Conservation (phyloP, 2,888 invertebrate species). For the Brachypalpus laphriformis region DNA sequence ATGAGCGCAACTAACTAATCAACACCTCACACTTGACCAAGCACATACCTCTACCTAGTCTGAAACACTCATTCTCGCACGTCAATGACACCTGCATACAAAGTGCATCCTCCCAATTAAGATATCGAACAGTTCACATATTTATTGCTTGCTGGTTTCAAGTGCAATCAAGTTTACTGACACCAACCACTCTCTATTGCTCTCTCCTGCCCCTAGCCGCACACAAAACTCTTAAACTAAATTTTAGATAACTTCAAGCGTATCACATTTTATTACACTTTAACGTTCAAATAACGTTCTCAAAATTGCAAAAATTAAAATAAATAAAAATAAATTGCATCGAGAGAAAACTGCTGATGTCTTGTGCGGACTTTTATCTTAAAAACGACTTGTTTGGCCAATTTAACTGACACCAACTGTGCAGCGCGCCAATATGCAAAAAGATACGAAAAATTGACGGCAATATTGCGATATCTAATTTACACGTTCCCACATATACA, state of each 20-base stretch:
- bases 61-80: not conserved
- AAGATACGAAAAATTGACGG: constrained; percentile 71
- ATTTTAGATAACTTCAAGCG: constrained; percentile 69
- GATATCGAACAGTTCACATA: constrained; percentile 57
- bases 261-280: constrained; percentile 70
- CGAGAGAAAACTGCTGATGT: constrained; percentile 28
- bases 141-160: constrained; percentile 35
- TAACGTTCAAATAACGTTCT: constrained; percentile 62
- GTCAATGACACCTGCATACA: constrained; percentile 46
- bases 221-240: constrained; percentile 42
- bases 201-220: not conserved
- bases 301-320: constrained; percentile 37
- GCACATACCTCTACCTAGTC: not conserved
- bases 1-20: not conserved
- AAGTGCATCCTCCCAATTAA: constrained; percentile 64
- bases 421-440: constrained; percentile 67
- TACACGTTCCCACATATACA: constrained; percentile 54
- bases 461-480: constrained; percentile 70
- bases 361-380: constrained; percentile 59
- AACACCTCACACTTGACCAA: not conserved
- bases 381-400: constrained; percentile 73
- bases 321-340: constrained; percentile 4
- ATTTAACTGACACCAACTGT: constrained; percentile 70
- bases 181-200: not conserved
- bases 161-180: constrained; percentile 41